Evolutionary conservation across 2,888 invertebrate genomes (phyloP).

Genomic region (Xestia xanthographa): DNA sequence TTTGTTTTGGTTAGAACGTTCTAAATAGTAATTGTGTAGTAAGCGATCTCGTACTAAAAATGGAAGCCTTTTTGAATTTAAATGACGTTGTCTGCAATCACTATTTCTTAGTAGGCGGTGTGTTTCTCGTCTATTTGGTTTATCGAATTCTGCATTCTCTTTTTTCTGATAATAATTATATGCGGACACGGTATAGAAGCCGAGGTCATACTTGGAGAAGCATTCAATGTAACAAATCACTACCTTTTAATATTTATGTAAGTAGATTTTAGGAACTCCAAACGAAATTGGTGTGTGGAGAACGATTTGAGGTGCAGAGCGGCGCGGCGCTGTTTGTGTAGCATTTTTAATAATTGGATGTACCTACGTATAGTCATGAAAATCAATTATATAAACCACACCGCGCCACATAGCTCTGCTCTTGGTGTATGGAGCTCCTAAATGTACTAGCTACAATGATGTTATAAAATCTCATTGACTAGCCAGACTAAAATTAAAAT

Average conservation of each 20-base stretch:
- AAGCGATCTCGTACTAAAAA: constrained; percentile 46
- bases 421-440: constrained; percentile 3
- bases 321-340: neutral
- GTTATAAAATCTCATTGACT: too few species aligned
- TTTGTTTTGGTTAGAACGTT: constrained; percentile 28
- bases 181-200: constrained; percentile 80
- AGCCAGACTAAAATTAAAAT: too few species aligned
- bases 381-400: constrained; percentile 1
- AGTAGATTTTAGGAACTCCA: constrained; percentile 66
- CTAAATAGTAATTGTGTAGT: constrained; percentile 17
- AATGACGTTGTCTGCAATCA: constrained; percentile 83
- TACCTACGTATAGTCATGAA: neutral
- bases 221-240: constrained; percentile 88
- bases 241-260: constrained; percentile 87
- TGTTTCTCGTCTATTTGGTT: constrained; percentile 84
- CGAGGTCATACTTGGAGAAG: constrained; percentile 88
- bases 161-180: constrained; percentile 81
- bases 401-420: neutral
- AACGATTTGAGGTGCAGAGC: neutral
- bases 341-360: neutral
- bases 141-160: constrained; percentile 83
- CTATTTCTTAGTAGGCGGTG: constrained; percentile 84
- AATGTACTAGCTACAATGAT: neutral
- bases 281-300: neutral
- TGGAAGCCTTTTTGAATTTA: constrained; percentile 75